Conservation (phyloP, 2,113 vertebrate species). For the Nycticorax nycticorax region DNA sequence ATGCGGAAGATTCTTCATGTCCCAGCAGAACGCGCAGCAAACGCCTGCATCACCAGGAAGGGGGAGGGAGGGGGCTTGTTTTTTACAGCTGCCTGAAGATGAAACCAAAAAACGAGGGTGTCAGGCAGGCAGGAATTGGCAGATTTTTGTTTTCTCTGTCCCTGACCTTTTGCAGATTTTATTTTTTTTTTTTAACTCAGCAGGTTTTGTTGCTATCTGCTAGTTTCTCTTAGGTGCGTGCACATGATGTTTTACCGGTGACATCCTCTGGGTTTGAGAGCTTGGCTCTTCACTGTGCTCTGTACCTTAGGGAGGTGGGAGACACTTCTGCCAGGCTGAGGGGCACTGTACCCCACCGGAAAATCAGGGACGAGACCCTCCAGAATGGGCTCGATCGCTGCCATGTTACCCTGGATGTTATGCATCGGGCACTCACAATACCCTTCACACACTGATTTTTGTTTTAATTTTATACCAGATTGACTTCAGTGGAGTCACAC, state of each 20-base stretch:
- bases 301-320: background rate
- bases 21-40: background rate
- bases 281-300: background rate
- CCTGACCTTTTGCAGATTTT: background rate
- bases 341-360: rapidly evolving
- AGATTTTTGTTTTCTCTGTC: background rate
- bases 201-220: background rate
- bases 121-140: background rate
- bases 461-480: background rate
- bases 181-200: background rate
- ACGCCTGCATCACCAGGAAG: background rate
- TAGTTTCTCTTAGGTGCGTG: background rate
- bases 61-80: background rate
- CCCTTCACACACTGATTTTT: background rate
- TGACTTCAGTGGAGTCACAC: background rate
- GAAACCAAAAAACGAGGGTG: background rate
- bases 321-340: background rate
- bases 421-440: background rate
- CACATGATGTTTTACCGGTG: background rate
- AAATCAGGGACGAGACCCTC: background rate
- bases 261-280: background rate
- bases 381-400: rapidly evolving
- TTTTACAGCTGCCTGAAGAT: background rate
- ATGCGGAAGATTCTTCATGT: background rate
- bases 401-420: background rate